Percentiles rank a stretch among this genome's conserved stretches.
Evolutionary conservation across 2,113 vertebrate genomes (phyloP).

Genomic region (Perca flavescens): DNA sequence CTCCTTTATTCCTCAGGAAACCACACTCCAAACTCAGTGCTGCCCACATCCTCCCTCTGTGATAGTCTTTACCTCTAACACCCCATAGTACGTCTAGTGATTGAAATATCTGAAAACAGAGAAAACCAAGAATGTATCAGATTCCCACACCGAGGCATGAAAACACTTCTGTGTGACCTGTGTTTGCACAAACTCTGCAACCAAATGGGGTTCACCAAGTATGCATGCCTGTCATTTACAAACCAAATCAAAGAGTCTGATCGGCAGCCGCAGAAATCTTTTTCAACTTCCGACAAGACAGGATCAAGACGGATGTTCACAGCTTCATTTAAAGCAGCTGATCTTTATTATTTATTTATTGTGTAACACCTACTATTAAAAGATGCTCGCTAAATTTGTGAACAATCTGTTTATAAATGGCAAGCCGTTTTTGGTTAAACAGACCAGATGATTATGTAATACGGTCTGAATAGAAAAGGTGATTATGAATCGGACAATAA

Average conservation of each 20-base stretch:
- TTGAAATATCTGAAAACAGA: slow-evolving; percentile 44
- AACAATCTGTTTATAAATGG: slow-evolving; percentile 7
- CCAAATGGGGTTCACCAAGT: slow-evolving; percentile 47
- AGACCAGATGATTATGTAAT: slow-evolving; percentile 49
- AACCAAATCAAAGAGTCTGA: slow-evolving; percentile 64
- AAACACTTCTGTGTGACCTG: slow-evolving; percentile 32
- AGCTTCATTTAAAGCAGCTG: slow-evolving; percentile 23
- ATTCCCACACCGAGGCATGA: slow-evolving; percentile 32
- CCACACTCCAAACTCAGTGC: slow-evolving; percentile 70
- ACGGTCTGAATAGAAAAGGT: slow-evolving; percentile 25
- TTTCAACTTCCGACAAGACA: not conserved
- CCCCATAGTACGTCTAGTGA: slow-evolving; percentile 21
- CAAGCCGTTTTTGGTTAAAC: slow-evolving; percentile 26
- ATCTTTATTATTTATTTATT: not conserved
- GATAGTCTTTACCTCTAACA: slow-evolving; percentile 48
- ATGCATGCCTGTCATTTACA: slow-evolving; percentile 56
- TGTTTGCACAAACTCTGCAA: slow-evolving; percentile 48
- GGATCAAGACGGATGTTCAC: slow-evolving; percentile 16
- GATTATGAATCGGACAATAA: slow-evolving; percentile 35
- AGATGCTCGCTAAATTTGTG: not conserved
- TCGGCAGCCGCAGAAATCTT: not conserved
- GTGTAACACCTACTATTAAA: not conserved
- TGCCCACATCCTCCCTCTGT: slow-evolving; percentile 61
- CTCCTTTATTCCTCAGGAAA: slow-evolving; percentile 72
- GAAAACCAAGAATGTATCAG: slow-evolving; percentile 30